Evolutionary conservation across 2,113 vertebrate species (phyloP), one percentile per base, ranked within the genome.

Genomic region (Brevimyrus niger): DNA sequence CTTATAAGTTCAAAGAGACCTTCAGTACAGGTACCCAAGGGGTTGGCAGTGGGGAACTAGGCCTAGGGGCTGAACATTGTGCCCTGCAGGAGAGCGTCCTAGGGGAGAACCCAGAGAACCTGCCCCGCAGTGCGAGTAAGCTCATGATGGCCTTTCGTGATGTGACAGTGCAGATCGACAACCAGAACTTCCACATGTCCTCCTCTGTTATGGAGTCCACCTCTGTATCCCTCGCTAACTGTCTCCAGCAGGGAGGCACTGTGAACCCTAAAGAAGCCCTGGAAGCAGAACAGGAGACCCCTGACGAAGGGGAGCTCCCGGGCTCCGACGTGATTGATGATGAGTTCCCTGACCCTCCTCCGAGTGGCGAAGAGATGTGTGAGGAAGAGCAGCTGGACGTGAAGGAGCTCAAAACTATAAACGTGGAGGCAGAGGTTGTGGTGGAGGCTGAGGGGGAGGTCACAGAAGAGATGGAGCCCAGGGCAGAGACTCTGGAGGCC

Each of bases 141-240:
- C 96, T 99, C 91, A 98, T 99, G 96, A 99, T 99, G 98, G 98
- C 98, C 89, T 99, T 99, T 95, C 96, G 97, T 89, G 98, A 99
- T 0, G 98, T 99, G 91, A 99, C 98, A 0, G 98, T 99, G 89
- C 98, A 99, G 94, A 99, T 99, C 0, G 98, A 99, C 95, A 98
- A 95, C 94, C 97, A 98, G 92, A 99, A 98, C 92, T 98, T 99
- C 94, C 98, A 97, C 15, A 97, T 99, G 89, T 99, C 98, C 73
- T 98, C 98, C 0, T 97, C 98, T 92, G 95, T 96, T 86, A 93
- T 96, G 73, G 95, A 96, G 8, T 95, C 96, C 53, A 97, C 98
- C 82, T 97, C 97, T n/a, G 96, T 96, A 92, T 97, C 97, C 9
- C 95, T 99, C 92, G 97, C 98, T 90, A 98, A 97, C 92, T 95